Conservation (phyloP, 1,140 invertebrate genomes). For the Platyura marginata region DNA sequence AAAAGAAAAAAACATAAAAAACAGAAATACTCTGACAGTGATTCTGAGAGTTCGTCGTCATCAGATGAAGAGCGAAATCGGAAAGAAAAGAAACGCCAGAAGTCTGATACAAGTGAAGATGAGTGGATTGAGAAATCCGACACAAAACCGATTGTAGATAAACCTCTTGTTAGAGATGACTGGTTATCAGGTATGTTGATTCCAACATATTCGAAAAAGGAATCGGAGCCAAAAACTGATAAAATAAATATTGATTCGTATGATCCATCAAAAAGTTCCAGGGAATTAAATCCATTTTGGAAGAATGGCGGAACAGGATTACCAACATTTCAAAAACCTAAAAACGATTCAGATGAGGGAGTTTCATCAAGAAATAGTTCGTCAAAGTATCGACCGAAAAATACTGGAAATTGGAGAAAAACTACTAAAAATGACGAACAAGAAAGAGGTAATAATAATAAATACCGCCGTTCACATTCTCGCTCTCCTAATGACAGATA, state of each 20-base stretch:
- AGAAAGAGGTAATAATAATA: background rate
- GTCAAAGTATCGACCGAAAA: background rate
- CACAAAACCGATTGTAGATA: conserved; percentile 4
- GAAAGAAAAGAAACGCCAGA: background rate
- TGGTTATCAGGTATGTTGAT: conserved; percentile 34
- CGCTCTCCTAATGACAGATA: background rate
- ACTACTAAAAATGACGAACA: conserved; percentile 5
- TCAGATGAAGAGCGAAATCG: background rate
- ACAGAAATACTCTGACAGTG: conserved; percentile 8
- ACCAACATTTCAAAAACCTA: conserved; percentile 35
- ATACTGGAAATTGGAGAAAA: conserved; percentile 9
- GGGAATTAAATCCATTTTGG: conserved; percentile 87
- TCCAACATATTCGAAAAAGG: conserved; percentile 23
- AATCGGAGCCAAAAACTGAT: conserved; percentile 23
- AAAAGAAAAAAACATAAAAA: conserved; percentile 15
- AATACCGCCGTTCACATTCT: background rate
- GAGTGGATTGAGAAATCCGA: conserved; percentile 34
- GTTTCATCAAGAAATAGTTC: background rate
- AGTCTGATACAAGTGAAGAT: conserved; percentile 10
- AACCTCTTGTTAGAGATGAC: conserved; percentile 23
- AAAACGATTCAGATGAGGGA: conserved; percentile 12
- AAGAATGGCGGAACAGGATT: conserved; percentile 71
- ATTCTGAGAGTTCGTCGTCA: conserved; percentile 5
- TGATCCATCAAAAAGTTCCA: conserved; percentile 47
- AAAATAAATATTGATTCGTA: conserved; percentile 34